These are phyloP conservation scores for Chloroclysta siterata DNA, from an alignment of 2,888 invertebrate genomes.

Conservation along the genomic window DNA sequence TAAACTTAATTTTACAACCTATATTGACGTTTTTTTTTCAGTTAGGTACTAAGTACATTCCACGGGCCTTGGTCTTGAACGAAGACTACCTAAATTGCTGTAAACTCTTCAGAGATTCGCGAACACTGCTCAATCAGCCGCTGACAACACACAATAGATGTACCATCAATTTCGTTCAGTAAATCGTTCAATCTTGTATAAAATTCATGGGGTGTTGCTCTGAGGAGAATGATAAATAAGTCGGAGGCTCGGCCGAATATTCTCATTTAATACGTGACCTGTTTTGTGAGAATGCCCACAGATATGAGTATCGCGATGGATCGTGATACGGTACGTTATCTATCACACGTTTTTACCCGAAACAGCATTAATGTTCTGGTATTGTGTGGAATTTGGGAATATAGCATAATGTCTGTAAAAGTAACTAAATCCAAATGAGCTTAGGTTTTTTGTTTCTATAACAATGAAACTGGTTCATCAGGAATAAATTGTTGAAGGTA, in stretches of 20 bases:
- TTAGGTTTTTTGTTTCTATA: too few species aligned
- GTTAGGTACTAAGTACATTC: too few species aligned
- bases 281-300: constrained; percentile 75
- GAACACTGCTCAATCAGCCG: constrained; percentile 71
- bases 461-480: too few species aligned
- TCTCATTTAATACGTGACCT: constrained; percentile 85
- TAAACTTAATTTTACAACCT: too few species aligned
- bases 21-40: too few species aligned
- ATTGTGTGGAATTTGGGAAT: constrained; percentile 44
- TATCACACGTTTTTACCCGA: constrained; percentile 71
- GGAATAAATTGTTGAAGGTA: too few species aligned
- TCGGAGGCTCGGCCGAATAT: constrained; percentile 82
- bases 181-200: constrained; percentile 85
- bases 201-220: constrained; percentile 83
- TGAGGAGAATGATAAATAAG: constrained; percentile 84
- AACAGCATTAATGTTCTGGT: constrained; percentile 51
- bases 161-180: constrained; percentile 82
- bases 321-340: constrained; percentile 70
- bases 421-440: neutral
- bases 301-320: constrained; percentile 78
- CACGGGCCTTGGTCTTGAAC: too few species aligned
- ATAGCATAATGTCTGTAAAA: neutral
- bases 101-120: constrained; percentile 32
- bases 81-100: constrained; percentile 1
- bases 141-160: constrained; percentile 79